phyloP scores from a whole-genome alignment of 2,888 invertebrate genomes.

The Synergus laeviventris region DNA sequence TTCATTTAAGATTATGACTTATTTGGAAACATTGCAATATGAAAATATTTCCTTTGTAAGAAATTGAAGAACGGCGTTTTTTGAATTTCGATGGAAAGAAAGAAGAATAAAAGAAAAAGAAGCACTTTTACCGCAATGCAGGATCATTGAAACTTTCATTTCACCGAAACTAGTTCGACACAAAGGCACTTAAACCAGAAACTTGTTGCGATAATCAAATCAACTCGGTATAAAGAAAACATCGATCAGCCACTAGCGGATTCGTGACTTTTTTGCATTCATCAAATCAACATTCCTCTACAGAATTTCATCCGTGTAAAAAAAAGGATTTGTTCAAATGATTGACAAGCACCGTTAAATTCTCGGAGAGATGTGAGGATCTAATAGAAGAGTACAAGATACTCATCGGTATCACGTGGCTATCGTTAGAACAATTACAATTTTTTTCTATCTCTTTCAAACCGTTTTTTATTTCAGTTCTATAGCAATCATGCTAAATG shows the following conservation, averaged over 20 bases:
- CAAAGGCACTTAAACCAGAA: background rate
- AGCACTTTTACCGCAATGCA: background rate
- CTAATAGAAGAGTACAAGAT: background rate
- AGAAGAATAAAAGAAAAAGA: background rate
- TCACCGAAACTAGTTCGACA: background rate
- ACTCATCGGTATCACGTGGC: background rate
- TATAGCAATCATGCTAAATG: background rate
- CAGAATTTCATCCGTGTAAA: background rate
- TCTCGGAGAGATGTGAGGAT: constrained; percentile 41
- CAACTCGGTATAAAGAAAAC: background rate
- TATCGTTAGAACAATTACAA: background rate
- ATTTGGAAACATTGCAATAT: background rate
- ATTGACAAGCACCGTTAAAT: constrained; percentile 58
- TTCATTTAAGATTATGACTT: background rate
- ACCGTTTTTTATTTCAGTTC: background rate
- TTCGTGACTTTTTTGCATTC: background rate
- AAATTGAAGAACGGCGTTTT: background rate
- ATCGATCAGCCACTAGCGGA: background rate
- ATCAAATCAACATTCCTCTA: background rate
- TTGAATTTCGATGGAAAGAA: background rate
- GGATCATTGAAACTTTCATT: background rate
- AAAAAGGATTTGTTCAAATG: constrained; percentile 40
- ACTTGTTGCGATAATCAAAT: background rate
- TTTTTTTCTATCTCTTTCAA: background rate
- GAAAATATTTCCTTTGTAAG: background rate